Base-by-base conservation (phyloP, 2,113 vertebrate species). In the Psettodes erumei region DNA sequence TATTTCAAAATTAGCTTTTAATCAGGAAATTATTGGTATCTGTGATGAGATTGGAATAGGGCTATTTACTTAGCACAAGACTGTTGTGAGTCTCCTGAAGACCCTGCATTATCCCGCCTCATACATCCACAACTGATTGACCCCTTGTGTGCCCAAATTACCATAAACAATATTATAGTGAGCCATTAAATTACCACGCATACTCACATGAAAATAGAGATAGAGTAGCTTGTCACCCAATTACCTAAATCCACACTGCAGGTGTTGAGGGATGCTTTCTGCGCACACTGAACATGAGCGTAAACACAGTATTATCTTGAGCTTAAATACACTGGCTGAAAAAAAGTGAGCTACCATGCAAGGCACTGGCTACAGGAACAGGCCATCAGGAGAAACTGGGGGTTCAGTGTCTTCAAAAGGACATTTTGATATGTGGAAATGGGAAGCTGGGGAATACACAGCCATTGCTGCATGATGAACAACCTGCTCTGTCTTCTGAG, bases 141-240 rank as follows among this genome's bases (percentile, higher is more conserved):
- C 58, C 48, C 73, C 19, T 38, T 68, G 21, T 38, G n/a, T n/a
- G 62, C 50, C 21, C 2, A 7, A 61, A 81, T 71, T 63, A 65
- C 74, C 25, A 47, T 65, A 43, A 85, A 69, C 28, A 77, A 65
- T 64, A 63, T 77, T 23, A 55, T 61, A 8, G n/a, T 70, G 28
- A 47, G 30, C 54, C 71, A 47, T 27, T 5, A 82, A 79, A 84
- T 82, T 15, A 60, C 56, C 37, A 51, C n/a, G 60, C 15, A 67
- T 70, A 18, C 30, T 59, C 16, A 30, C 56, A 59, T 63, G 16
- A 71, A 27, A 67, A 75, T 23, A 66, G 9, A 51, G 16, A n/a
- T 33, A 43, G 21, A 35, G 51, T 10, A 28, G 21, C 28, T 42
- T 74, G 60, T 48, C 43, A 59, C 47, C n/a, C 18, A 67, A 15